Base-by-base conservation (phyloP, 2,113 vertebrate genomes). In the Gobiocypris rarus region DNA sequence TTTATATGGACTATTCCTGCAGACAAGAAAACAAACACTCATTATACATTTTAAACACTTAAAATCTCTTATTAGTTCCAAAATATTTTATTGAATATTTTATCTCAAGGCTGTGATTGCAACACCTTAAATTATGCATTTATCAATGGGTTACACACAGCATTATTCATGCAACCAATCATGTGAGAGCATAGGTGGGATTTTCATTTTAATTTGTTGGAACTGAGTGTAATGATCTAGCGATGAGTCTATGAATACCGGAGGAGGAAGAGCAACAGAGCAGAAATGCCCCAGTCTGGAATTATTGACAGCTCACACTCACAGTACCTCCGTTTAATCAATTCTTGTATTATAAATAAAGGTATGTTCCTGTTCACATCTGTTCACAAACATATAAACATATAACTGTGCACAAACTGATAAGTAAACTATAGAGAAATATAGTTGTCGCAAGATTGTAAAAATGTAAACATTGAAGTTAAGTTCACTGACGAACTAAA, bases 311-410 rank as follows among this genome's bases (percentile, higher is more conserved):
- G 86, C 79, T 74, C 75, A 56, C 61, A 73, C 50, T 71, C 54
- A 76, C 54, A 17, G 63, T 79, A 59, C 38, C 24, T 59, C 34
- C 8, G 9, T 61, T 24, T 78, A 84, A 87, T 79, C 56, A 67
- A 61, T 4, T 24, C 54, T 54, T 87, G 74, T 85, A 87, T 87
- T 85, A 85, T 79, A 78, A 58, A 85, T 87, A 67, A 87, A 74
- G 86, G 71, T 7, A 17, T 59, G 31, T 24, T 14, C 10, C 52
- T 56, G 54, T 52, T 3, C 28, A 84, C 59, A 61, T 48, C 26
- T 78, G n/a, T 73, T 43, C 54, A 48, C 28, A 50, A 56, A 26
- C 56, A 73, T n/a, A n/a, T n/a, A n/a, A n/a, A n/a, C n/a, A n/a
- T n/a, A n/a, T n/a, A n/a, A n/a, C n/a, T n/a, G n/a, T n/a, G n/a